A percentile compares a stretch with the other conserved stretches of the same genome.
Conservation (phyloP, 2,888 invertebrate genomes). For the Heliconius erato region DNA sequence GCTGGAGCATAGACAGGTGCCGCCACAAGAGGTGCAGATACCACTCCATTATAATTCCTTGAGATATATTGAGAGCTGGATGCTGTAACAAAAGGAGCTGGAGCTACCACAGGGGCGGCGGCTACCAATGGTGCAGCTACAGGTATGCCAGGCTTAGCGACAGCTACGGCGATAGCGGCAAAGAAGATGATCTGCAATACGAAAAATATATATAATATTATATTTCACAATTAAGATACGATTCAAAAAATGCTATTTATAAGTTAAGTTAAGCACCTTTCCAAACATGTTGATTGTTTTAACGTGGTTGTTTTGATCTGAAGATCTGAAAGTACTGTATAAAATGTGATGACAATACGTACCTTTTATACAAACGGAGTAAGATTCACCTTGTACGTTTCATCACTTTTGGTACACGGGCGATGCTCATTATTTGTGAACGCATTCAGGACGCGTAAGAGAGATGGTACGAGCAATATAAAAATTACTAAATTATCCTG, state of each 20-base stretch:
- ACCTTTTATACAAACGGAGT: slow-evolving; percentile 78
- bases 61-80: slow-evolving; percentile 88
- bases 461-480: neutral
- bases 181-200: slow-evolving; percentile 71
- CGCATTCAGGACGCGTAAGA: slow-evolving; percentile 25
- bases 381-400: slow-evolving; percentile 84
- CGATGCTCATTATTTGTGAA: neutral
- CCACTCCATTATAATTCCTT: slow-evolving; percentile 86
- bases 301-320: slow-evolving; percentile 67
- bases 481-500: neutral
- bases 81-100: slow-evolving; percentile 87
- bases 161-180: slow-evolving; percentile 68
- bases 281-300: slow-evolving; percentile 73
- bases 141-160: slow-evolving; percentile 70
- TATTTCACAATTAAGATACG: neutral
- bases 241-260: neutral
- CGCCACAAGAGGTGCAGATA: slow-evolving; percentile 76
- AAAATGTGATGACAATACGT: slow-evolving; percentile 66
- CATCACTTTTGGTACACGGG: slow-evolving; percentile 62
- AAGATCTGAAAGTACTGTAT: slow-evolving; percentile 74
- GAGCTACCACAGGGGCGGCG: slow-evolving; percentile 66
- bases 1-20: slow-evolving; percentile 63
- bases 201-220: neutral
- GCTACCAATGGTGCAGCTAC: slow-evolving; percentile 66
- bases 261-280: slow-evolving; percentile 52